These are phyloP conservation scores for Calameuta idolon DNA, from an alignment of 2,888 invertebrate species.

Conservation along the genomic window DNA sequence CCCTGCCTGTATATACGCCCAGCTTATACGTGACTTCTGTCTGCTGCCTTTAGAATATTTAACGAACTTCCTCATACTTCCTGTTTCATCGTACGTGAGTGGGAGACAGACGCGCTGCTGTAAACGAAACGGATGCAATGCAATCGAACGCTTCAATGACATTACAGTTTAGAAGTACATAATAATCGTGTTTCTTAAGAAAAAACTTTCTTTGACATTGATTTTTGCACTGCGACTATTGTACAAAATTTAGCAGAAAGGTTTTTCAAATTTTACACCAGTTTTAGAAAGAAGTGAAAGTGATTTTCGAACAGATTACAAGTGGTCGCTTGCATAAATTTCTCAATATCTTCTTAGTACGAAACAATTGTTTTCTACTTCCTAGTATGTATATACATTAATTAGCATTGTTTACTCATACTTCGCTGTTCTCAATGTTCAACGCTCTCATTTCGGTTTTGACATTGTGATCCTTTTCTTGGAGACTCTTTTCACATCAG, in stretches of 20 bases:
- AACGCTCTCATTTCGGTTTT: neutral
- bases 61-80: conserved; percentile 27
- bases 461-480: neutral
- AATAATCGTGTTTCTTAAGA: neutral
- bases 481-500: neutral
- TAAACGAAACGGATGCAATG: neutral
- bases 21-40: conserved; percentile 19
- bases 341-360: conserved; percentile 31
- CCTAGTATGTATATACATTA: neutral
- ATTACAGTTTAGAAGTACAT: neutral
- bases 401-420: neutral
- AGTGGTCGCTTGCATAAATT: conserved; percentile 1
- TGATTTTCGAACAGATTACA: neutral
- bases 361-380: conserved; percentile 9
- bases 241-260: neutral
- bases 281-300: neutral
- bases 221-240: neutral
- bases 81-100: conserved; percentile 1
- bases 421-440: neutral
- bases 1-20: neutral
- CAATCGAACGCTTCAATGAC: neutral
- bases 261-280: neutral
- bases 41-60: conserved; percentile 23
- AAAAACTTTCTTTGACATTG: neutral
- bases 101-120: neutral